Base-by-base conservation (phyloP, 2,113 vertebrate species). In the Dinomys branickii region DNA sequence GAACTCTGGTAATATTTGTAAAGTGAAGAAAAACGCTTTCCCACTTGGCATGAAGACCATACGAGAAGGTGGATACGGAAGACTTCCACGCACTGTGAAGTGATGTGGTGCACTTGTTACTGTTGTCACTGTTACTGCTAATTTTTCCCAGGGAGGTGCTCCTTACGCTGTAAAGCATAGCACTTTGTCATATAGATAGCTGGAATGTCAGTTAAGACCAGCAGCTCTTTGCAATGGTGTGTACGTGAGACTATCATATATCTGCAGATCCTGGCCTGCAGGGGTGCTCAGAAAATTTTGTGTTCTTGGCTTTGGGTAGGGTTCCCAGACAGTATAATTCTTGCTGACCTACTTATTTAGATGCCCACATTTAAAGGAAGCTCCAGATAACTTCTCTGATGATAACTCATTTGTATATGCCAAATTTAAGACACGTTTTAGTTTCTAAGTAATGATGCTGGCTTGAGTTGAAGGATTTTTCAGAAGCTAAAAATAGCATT, bases 381-480 rank as follows among this genome's bases (percentile, higher is more conserved):
- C 26, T 69, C 1, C 22, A 85, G 58, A 2, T 90, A 20, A 77
- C 35, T 56, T 59, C 17, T 50, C 77, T n/a, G 35, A 89, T 58
- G 41, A 52, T 82, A 38, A 59, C n/a, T 20, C 22, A 52, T 71
- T 94, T 85, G 52, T 41, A 52, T 30, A n/a, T 58, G 26, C 47
- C 24, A 71, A 26, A 86, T 75, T 88, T 88, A 63, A 67, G 26
- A 88, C 54, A 80, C 50, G 80, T 91, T 71, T 52, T 63, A 61
- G 59, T 93, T 52, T 94, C 94, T 86, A 69, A 92, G 11, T 92
- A 89, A 56, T 47, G 41, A 94, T 44, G 33, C 91, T 94, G 71
- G 9, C 13, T 88, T 93, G 38, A 88, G 12, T n/a, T 85, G 2
- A 75, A 35, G 82, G 38, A 75, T 12, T 63, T 38, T 84, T 78